These are phyloP conservation scores for Spilosoma lubricipeda DNA, from an alignment of 2,888 invertebrate genomes.

Conservation along the genomic window DNA sequence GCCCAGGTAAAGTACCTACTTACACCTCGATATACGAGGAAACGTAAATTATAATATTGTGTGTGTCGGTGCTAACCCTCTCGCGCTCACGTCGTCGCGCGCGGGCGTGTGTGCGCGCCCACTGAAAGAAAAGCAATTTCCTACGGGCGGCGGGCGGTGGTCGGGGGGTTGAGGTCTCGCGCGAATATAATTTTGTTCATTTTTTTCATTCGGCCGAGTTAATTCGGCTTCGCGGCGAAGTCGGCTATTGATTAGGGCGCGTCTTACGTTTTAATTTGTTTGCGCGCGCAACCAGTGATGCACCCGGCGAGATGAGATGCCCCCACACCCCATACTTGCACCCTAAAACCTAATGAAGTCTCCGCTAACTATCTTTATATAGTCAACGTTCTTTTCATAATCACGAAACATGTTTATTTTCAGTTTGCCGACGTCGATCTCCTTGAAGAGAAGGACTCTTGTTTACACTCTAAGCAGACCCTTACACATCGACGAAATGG, in stretches of 20 bases:
- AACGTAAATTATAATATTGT: constrained; percentile 87
- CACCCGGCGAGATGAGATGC: constrained; percentile 81
- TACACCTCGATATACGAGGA: constrained; percentile 85
- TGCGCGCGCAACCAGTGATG: constrained; percentile 85
- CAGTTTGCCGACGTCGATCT: constrained; percentile 50
- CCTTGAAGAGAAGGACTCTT: constrained; percentile 45
- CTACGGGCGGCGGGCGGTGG: constrained; percentile 74
- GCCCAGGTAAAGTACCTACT: constrained; percentile 86
- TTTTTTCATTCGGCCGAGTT: constrained; percentile 86
- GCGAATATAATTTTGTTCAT: constrained; percentile 87
- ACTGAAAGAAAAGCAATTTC: constrained; percentile 87
- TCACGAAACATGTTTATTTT: constrained; percentile 68
- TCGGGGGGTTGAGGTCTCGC: constrained; percentile 80
- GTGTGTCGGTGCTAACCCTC: constrained; percentile 84
- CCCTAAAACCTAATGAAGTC: constrained; percentile 76
- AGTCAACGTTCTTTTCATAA: constrained; percentile 79
- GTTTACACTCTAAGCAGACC: constrained; percentile 58
- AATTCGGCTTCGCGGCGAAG: constrained; percentile 85
- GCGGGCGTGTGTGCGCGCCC: constrained; percentile 81
- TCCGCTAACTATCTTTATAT: constrained; percentile 76
- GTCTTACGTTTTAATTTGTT: constrained; percentile 87
- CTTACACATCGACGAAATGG: constrained; percentile 39
- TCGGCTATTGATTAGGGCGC: constrained; percentile 87
- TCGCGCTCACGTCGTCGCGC: constrained; percentile 70
- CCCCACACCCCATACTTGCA: constrained; percentile 52